Base-by-base conservation (phyloP, 2,888 invertebrate species). In the Ditula angustiorana region DNA sequence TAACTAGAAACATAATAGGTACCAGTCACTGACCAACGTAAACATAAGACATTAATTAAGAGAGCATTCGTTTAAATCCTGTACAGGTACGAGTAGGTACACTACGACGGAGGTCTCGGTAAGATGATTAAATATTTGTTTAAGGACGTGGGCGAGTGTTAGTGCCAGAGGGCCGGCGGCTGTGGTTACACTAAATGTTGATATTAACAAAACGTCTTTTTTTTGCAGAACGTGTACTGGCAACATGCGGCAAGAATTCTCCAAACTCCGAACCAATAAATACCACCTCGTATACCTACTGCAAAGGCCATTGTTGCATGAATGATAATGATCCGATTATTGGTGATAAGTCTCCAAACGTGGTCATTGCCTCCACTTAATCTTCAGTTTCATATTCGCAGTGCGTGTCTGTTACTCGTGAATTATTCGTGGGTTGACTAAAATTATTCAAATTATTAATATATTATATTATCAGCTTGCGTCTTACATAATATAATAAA, bases 121-220 rank as follows among this genome's bases (percentile, higher is more conserved):
- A 75, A 74, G 77, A 77, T 73, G 81, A 80, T 85, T 85, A 86
- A 90, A 92, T 92, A 91, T 92, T 92, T 90, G 83, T 82, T 81
- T 71, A 73, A 73, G 69, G 75, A 70, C 71, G 80, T 74, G 78
- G 71, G 71, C 66, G 71, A 53, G 68, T 50, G 62, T 60, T 59
- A 52, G 72, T 69, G 76, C 73, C 66, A 72, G 47, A 11, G 23
- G 56, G 73, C 69, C 69, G 72, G 69, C 67, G 67, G 62, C 67
- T 58, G 67, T 21, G 50, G 30, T 19, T 13, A 50, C 28, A 68
- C 68, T 85, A 90, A 89, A 91, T 91, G 85, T 89, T 89, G 90
- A 91, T 91, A 86, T 87, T 76, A 83, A 86, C 53, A 84, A 90
- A 89, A 19, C 41, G 23, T 35, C 84, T 90, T 90, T 91, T 23